A percentile compares a stretch with the other conserved stretches of the same genome.
Conservation (phyloP, 2,797 vertebrate genomes). For the Leptoclinus maculatus region DNA sequence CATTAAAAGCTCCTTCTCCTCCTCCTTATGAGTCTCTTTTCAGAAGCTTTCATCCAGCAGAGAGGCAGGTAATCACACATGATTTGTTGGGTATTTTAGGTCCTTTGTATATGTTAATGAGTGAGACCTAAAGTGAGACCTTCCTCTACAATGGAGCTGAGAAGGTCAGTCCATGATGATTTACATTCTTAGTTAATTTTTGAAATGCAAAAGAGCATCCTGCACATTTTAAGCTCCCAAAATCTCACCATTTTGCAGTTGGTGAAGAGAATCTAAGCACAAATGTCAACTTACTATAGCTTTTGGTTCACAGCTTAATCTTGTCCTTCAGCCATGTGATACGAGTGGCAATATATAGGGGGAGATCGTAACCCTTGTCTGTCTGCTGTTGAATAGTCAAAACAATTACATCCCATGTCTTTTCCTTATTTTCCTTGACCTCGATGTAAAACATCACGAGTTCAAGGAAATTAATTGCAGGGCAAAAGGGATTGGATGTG, state of each 20-base stretch:
- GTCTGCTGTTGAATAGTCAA: not conserved
- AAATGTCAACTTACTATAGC: not conserved
- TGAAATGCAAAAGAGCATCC: not conserved
- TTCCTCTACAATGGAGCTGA: not conserved
- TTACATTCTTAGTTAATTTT: not conserved
- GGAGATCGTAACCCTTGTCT: not conserved
- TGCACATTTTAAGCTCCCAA: not conserved
- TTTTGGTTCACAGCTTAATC: not conserved
- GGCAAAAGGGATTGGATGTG: not conserved
- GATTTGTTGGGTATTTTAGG: slow-evolving; percentile 43
- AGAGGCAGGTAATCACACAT: slow-evolving; percentile 45
- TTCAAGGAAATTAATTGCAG: not conserved
- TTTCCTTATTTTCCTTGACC: not conserved
- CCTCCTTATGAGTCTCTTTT: not conserved
- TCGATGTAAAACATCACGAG: not conserved
- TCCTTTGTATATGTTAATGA: slow-evolving; percentile 50
- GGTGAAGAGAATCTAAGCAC: not conserved
- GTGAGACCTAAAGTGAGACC: not conserved
- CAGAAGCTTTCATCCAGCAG: slow-evolving; percentile 27
- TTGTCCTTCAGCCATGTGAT: not conserved
- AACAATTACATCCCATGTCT: not conserved
- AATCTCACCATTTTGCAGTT: not conserved
- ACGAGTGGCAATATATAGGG: no score
- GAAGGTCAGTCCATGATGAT: not conserved
- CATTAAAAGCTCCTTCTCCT: slow-evolving; percentile 35